These are phyloP conservation scores for Marronus borbonicus DNA, from an alignment of 2,888 invertebrate species.

Conservation along the genomic window DNA sequence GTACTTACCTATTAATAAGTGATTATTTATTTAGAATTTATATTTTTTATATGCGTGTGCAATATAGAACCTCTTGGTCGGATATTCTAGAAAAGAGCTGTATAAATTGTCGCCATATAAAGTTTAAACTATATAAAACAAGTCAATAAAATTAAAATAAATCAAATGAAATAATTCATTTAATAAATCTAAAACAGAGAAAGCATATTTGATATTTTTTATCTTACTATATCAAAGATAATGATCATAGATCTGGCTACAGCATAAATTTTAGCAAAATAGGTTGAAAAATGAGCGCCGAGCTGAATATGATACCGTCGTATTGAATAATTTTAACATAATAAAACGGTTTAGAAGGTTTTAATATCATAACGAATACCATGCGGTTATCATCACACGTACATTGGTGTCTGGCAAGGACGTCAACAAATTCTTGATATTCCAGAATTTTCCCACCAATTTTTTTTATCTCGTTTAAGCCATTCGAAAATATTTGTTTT, in stretches of 20 bases:
- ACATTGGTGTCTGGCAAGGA: not conserved
- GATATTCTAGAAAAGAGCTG: not conserved
- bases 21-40: no score
- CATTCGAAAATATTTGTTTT: constrained; percentile 13
- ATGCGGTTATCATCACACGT: not conserved
- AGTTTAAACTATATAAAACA: constrained; percentile 20
- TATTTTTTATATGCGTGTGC: no score
- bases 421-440: constrained; percentile 5
- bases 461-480: not conserved
- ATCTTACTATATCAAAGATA: not conserved
- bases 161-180: not conserved
- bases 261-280: constrained; percentile 11
- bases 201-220: constrained; percentile 8
- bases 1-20: no score
- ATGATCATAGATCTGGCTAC: not conserved
- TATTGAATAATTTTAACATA: constrained; percentile 21
- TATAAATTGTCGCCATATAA: constrained; percentile 1
- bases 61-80: no score
- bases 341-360: constrained; percentile 30
- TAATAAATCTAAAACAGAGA: not conserved
- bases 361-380: constrained; percentile 22
- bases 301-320: constrained; percentile 16
- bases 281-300: not conserved
- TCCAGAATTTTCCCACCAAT: constrained; percentile 18
- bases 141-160: not conserved